Base-by-base conservation (phyloP, 2,797 vertebrate genomes). In the Typhlichthys subterraneus region DNA sequence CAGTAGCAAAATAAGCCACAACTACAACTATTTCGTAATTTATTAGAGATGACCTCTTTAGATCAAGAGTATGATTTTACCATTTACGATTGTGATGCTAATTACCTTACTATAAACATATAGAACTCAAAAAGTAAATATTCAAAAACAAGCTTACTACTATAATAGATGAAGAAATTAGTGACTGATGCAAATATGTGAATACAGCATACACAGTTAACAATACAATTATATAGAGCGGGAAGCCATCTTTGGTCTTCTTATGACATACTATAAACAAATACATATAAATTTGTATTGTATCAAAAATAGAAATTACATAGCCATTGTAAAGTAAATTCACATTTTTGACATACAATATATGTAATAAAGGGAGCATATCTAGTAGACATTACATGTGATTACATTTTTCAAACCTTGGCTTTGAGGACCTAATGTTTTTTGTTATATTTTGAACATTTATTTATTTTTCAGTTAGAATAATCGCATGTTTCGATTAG, bases 301-400 rank as follows among this genome's bases (percentile, higher is more conserved):
- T 91, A 91, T 91, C 90, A 91, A 91, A 91, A 91, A 90, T 91
- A 91, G 90, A 90, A 90, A 89, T 91, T 85, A 90, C 89, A 86
- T 80, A 86, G 86, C 81, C 88, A 84, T 89, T 86, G 85, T 42
- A 91, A 90, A 90, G 89, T 84, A 91, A 91, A 85, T 90, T 91
- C 89, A 91, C 89, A 91, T 90, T 89, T 88, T 85, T 88, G 86
- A 90, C 88, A 85, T 79, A 88, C 81, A 84, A 85, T 83, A 77
- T 68, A 70, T 58, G 68, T 64, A 70, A 70, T 63, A 69, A 82
- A 80, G 78, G 23, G 70, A 82, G 72, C 78, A 81, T 84, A 88
- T 57, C 67, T 86, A 81, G 69, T 65, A 85, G 79, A 87, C 72
- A 69, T 81, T 80, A 19, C 67, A 73, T 75, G 72, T 80, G 82